Conservation (phyloP, 2,888 invertebrate species). For the Drosophila lacicola region DNA sequence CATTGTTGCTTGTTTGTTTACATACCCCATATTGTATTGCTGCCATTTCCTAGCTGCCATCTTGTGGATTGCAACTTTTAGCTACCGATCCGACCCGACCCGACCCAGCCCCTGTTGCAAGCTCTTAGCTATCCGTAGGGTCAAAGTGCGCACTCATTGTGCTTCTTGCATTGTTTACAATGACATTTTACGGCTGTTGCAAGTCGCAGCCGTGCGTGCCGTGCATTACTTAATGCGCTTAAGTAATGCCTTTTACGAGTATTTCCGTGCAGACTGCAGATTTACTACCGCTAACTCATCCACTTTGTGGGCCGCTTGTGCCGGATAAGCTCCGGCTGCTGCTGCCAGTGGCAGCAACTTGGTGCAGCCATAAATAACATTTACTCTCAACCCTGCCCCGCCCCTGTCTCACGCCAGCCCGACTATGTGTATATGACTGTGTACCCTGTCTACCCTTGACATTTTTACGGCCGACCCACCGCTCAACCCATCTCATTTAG, state of each 20-base stretch:
- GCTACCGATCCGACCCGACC: neutral
- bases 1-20: slow-evolving; percentile 40
- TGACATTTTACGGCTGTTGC: slow-evolving; percentile 65
- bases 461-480: slow-evolving; percentile 48
- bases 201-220: slow-evolving; percentile 42
- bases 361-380: slow-evolving; percentile 78
- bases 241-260: slow-evolving; percentile 68
- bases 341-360: slow-evolving; percentile 34
- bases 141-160: slow-evolving; percentile 58
- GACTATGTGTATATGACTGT: slow-evolving; percentile 11
- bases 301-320: slow-evolving; percentile 49
- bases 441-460: slow-evolving; percentile 43
- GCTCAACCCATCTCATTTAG: slow-evolving; percentile 56
- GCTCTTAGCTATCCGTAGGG: slow-evolving; percentile 30
- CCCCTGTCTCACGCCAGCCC: slow-evolving; percentile 16
- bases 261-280: slow-evolving; percentile 67
- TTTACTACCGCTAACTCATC: slow-evolving; percentile 64
- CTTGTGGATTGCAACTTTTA: slow-evolving; percentile 11
- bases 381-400: slow-evolving; percentile 45
- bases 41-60: slow-evolving; percentile 9
- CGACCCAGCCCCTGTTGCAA: neutral
- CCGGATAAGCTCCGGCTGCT: slow-evolving; percentile 49
- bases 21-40: slow-evolving; percentile 25
- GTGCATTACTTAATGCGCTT: slow-evolving; percentile 60
- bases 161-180: slow-evolving; percentile 58